Evolutionary conservation across 2,113 vertebrate species (phyloP).

Genomic region (Miniopterus natalensis): DNA sequence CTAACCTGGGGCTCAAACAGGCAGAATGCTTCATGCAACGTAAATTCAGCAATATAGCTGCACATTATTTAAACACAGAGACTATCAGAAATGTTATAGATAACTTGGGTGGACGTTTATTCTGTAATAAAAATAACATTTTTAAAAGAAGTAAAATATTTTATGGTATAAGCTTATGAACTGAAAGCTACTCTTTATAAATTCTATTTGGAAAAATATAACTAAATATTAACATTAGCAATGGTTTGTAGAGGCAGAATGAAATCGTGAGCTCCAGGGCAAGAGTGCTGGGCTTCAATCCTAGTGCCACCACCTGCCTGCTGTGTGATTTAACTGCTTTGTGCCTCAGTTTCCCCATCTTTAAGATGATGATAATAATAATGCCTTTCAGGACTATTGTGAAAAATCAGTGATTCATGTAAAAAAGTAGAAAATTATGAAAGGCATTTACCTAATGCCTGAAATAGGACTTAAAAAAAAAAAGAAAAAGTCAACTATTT

Average conservation of each 20-base stretch:
- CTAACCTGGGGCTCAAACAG: neutral
- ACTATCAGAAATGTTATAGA: neutral
- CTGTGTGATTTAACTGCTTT: neutral
- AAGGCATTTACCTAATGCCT: neutral
- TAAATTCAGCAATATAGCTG: neutral
- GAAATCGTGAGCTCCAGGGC: neutral
- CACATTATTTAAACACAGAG: neutral
- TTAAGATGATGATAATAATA: neutral
- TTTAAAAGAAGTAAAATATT: constrained; percentile 16
- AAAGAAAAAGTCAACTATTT: neutral
- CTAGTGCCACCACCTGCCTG: fast-evolving
- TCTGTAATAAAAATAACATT: neutral
- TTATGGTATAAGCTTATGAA: neutral
- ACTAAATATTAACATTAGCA: neutral
- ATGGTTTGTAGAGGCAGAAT: neutral
- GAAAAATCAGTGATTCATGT: neutral
- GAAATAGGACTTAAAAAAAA: neutral
- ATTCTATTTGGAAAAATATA: neutral
- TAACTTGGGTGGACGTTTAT: neutral
- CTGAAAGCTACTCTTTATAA: neutral
- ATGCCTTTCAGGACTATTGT: neutral
- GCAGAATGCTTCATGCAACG: neutral
- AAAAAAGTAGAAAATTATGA: neutral
- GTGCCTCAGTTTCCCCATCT: neutral
- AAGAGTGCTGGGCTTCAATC: neutral